Evolutionary conservation across 1,140 invertebrate genomes (phyloP), one percentile per base, ranked within the genome.

Genomic region (Aphaenogaster rudis): DNA sequence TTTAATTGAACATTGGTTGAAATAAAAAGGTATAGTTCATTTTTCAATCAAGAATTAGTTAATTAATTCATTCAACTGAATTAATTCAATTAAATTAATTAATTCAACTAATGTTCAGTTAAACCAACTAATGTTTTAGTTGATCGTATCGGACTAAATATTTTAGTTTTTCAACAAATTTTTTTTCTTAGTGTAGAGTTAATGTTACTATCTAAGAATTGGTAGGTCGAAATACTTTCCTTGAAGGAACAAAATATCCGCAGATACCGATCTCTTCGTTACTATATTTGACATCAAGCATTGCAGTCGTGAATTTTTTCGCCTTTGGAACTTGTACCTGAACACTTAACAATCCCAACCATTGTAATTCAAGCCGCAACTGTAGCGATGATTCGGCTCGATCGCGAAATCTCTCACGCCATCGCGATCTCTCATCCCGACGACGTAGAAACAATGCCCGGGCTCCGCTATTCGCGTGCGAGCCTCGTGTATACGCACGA

Each of bases 351-450:
- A 57, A 59, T 9, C 45, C 13, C 28, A 15, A 13, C n/a, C 59
- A 48, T 76, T 74, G 57, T 45, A 67, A 84, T 84, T 48, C 69
- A 3, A 74, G 45, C 21, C n/a, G 3, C 77, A 69, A 59, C 11
- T 5, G 59, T 36, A 9, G 52, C 79, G 64, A n/a, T 57, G n/a
- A 76, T 74, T 84, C 50, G 21, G 21, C 59, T 57, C 6, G 80
- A 84, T 84, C 54, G 28, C 80, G 69, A 48, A 57, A 84, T 74
- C 54, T 80, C 77, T 59, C 80, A 17, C 57, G 42, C 54, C 28
- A 84, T 84, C 80, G 74, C 61, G 82, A 86, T 79, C 82, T 67
- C 17, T 54, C 72, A 45, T 42, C 33, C 15, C 45, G 72, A 64
- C 78, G 79, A 74, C 69, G 54, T 39, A 72, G 4, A 33, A 76